These are phyloP conservation scores for Melopsittacus undulatus DNA, from an alignment of 2,797 vertebrate species.

Conservation along the genomic window DNA sequence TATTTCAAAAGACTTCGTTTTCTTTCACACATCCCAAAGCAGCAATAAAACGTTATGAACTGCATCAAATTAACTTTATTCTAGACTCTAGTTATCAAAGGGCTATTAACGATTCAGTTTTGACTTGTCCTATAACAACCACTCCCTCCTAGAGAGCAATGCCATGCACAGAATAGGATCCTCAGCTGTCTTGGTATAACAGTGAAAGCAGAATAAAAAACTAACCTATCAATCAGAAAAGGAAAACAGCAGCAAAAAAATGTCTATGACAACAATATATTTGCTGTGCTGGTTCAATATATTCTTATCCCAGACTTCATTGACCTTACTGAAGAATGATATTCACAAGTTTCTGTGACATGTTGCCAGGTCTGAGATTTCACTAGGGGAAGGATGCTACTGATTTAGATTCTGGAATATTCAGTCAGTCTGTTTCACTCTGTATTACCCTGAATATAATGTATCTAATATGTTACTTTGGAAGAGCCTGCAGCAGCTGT, in stretches of 20 bases:
- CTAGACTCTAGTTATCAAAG: neutral
- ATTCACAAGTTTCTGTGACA: conserved; percentile 24
- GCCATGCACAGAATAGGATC: neutral
- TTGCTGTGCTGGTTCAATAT: conserved; percentile 43
- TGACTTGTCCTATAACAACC: neutral
- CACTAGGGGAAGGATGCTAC: neutral
- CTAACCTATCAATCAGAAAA: conserved; percentile 39
- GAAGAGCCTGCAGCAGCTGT: conserved; percentile 48
- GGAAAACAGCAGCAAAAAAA: conserved; percentile 36
- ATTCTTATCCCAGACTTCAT: conserved; percentile 35
- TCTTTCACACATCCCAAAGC: neutral
- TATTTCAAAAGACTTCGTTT: neutral
- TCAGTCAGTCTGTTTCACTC: conserved; percentile 39
- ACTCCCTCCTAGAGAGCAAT: neutral
- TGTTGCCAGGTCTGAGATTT: conserved; percentile 10
- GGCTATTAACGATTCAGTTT: neutral
- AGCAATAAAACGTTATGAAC: neutral
- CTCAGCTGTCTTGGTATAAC: neutral
- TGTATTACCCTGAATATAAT: conserved; percentile 39
- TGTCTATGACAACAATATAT: neutral
- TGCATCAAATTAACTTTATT: neutral
- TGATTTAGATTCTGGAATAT: conserved; percentile 55
- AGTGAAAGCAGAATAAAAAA: conserved; percentile 30
- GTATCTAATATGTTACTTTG: conserved; percentile 57
- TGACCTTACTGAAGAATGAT: conserved; percentile 61